phyloP scores from a whole-genome alignment of 2,888 invertebrate genomes.

The Anoncus sp. region DNA sequence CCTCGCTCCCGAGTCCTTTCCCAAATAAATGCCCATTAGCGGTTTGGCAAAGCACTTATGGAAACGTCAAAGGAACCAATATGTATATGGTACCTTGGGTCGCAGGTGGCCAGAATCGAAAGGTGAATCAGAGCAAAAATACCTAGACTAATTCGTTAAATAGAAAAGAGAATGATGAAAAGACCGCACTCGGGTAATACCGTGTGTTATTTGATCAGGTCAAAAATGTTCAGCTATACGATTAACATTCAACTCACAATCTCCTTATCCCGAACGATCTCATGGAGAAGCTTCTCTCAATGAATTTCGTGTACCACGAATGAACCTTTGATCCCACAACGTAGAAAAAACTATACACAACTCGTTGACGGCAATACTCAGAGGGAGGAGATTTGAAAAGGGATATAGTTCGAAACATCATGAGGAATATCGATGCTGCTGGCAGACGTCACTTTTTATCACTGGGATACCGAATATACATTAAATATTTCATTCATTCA shows the following conservation, averaged over 20 bases:
- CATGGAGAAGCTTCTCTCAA: not conserved
- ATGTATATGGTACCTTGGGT: slow-evolving; percentile 74
- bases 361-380: too few relatives aligned
- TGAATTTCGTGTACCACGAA: too few relatives aligned
- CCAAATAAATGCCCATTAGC: slow-evolving; percentile 74
- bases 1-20: slow-evolving; percentile 70
- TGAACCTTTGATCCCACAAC: too few relatives aligned
- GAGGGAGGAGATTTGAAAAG: too few relatives aligned
- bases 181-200: not conserved
- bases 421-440: not conserved
- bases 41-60: slow-evolving; percentile 70
- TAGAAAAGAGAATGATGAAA: not conserved
- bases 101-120: not conserved
- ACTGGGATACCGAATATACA: too few relatives aligned
- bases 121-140: not conserved
- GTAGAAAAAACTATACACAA: too few relatives aligned
- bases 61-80: slow-evolving; percentile 71
- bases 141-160: slow-evolving; percentile 29
- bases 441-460: too few relatives aligned
- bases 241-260: not conserved
- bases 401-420: too few relatives aligned
- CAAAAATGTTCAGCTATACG: not conserved
- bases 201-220: not conserved
- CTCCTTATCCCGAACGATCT: not conserved
- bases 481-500: too few relatives aligned